Percentiles rank a stretch among this genome's conserved stretches.
phyloP scores from a whole-genome alignment of 2,888 invertebrate genomes.

The Saturnia pavonia region DNA sequence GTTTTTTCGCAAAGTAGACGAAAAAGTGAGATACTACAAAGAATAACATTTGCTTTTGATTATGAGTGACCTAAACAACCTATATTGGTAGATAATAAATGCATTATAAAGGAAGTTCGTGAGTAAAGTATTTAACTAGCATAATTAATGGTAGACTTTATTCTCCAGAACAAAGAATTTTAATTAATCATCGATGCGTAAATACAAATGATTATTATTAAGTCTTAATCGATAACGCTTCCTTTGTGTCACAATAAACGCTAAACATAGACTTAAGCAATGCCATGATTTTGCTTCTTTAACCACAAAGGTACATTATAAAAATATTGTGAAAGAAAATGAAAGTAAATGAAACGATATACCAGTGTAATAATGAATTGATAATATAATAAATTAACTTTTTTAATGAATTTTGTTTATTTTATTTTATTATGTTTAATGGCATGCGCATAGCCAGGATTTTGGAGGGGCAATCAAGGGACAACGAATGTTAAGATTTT shows the following conservation, averaged over 20 bases:
- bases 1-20: too few species aligned
- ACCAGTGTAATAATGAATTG: too few species aligned
- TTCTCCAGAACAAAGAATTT: slow-evolving; percentile 7
- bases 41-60: not conserved
- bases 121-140: slow-evolving; percentile 7
- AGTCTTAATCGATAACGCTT: not conserved
- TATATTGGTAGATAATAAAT: not conserved
- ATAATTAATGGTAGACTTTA: not conserved
- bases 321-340: too few species aligned
- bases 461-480: too few species aligned
- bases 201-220: not conserved
- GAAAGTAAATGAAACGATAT: too few species aligned
- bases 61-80: not conserved
- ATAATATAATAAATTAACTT: too few species aligned
- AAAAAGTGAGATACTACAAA: not conserved
- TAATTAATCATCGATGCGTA: not conserved
- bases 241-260: slow-evolving; percentile 7
- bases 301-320: too few species aligned
- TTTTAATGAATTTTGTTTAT: too few species aligned
- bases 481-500: too few species aligned
- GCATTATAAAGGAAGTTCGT: slow-evolving; percentile 3
- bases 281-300: too few species aligned
- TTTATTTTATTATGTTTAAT: too few species aligned
- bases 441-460: too few species aligned
- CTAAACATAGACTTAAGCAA: not conserved